A percentile compares a stretch with the other conserved stretches of the same genome.
phyloP scores from a whole-genome alignment of 1,140 invertebrate genomes.

The Drosophila malerkotliana region DNA sequence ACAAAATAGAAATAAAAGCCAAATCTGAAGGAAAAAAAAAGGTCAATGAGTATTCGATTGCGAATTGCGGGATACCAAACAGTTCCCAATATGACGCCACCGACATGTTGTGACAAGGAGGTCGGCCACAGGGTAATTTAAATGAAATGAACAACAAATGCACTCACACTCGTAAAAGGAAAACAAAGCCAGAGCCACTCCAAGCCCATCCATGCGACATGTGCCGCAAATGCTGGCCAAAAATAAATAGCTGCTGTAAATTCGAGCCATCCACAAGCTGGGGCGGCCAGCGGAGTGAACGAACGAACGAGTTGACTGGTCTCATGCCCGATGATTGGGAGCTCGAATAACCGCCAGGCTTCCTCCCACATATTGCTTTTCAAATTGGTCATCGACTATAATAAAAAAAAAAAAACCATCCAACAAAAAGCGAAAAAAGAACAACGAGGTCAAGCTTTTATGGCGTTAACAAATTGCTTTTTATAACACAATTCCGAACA shows the following conservation, averaged over 20 bases:
- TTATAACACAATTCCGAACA: slow-evolving; percentile 73
- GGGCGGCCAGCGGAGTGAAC: background rate
- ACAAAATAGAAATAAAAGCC: slow-evolving; percentile 13
- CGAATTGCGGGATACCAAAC: slow-evolving; percentile 57
- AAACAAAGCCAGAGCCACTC: slow-evolving; percentile 42
- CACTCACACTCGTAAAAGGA: slow-evolving; percentile 55
- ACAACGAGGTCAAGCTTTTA: slow-evolving; percentile 59
- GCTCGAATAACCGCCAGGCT: slow-evolving; percentile 1
- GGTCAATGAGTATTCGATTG: slow-evolving; percentile 71
- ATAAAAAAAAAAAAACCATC: slow-evolving; percentile 59
- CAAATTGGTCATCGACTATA: slow-evolving; percentile 74
- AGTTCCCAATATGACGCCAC: slow-evolving; percentile 73
- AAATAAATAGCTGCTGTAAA: slow-evolving; percentile 77
- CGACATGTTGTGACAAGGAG: slow-evolving; percentile 70
- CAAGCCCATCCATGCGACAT: slow-evolving; percentile 59
- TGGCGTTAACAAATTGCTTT: slow-evolving; percentile 80
- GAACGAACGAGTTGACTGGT: slow-evolving; percentile 26
- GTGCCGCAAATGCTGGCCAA: slow-evolving; percentile 68
- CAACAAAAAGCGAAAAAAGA: slow-evolving; percentile 18
- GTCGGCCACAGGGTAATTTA: slow-evolving; percentile 81
- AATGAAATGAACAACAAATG: slow-evolving; percentile 82
- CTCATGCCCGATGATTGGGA: slow-evolving; percentile 45
- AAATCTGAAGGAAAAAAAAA: slow-evolving; percentile 32
- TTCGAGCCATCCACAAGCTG: slow-evolving; percentile 48
- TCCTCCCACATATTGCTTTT: slow-evolving; percentile 67